Evolutionary conservation across 2,888 invertebrate genomes (phyloP), one percentile per base, ranked within the genome.

Genomic region (Temnothorax unifasciatus): DNA sequence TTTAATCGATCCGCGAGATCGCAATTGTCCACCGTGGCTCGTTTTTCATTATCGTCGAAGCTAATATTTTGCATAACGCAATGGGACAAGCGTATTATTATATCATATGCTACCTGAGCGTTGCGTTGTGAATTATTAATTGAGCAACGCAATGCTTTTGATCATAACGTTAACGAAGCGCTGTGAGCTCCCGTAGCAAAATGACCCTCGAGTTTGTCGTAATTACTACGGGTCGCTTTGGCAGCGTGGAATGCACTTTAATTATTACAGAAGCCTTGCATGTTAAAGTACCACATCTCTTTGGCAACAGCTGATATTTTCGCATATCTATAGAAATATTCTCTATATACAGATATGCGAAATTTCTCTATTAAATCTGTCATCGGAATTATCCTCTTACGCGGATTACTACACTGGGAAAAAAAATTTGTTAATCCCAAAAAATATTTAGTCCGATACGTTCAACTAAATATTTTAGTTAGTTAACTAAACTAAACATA

Each of bases 131-230:
- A 81, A 81, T 81, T 81, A 81, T 81, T 81, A 81, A 81, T 81
- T 81, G 79, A 71, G 73, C 79, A 61, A 73, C 73, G 79, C 79
- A 71, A 73, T 73, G 79, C 79, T 81, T 81, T 81, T 81, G 79
- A 81, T 71, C 59, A 71, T 81, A 71, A 81, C 59, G 79, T 81
- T 81, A 81, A 81, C 79, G 79, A 81, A 81, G 79, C 71, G 34
- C 73, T 25, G 59, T 59, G 73, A 71, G 59, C 73, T 59, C 79
- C 71, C 59, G 71, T 50, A 71, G 64, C 38, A 71, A 81, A 81
- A 71, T 71, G 59, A 71, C 73, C 73, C 73, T 50, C 73, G 71
- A 81, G 59, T 71, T 81, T 61, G 38, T 81, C 79, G 79, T 81
- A 81, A 81, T 81, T 71, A 81, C 73, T 73, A 57, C 21, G 38